A percentile compares a stretch with the other conserved stretches of the same genome.
These are phyloP conservation scores for Anhinga rufa DNA, from an alignment of 2,113 vertebrate genomes.

Conservation along the genomic window DNA sequence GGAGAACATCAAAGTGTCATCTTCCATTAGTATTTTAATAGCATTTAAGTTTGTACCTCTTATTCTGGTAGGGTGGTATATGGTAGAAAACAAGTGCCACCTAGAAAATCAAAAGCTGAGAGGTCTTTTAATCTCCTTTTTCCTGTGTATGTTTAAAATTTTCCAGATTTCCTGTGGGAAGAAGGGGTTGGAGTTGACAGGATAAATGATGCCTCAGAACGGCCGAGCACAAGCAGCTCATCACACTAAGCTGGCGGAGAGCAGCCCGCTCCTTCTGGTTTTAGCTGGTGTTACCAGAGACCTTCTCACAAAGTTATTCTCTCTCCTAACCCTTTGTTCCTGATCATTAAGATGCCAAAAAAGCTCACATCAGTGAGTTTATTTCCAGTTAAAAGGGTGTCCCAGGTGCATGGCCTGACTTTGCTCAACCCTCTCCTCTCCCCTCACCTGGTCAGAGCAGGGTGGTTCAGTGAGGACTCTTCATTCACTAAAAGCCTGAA, in stretches of 20 bases:
- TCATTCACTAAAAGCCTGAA: not conserved
- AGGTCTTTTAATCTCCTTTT: not conserved
- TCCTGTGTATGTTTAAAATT: not conserved
- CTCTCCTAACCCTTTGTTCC: not conserved
- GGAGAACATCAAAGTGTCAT: not conserved
- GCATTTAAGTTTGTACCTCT: not conserved
- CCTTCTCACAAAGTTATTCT: not conserved
- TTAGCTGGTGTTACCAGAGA: not conserved
- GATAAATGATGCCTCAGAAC: not conserved
- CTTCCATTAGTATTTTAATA: not conserved
- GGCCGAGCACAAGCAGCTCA: not conserved
- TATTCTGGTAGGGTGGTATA: not conserved
- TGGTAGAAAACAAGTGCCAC: not conserved
- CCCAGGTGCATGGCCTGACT: not conserved
- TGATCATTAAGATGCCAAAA: not conserved
- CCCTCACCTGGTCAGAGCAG: not conserved
- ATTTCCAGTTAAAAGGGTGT: not conserved
- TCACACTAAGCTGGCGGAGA: not conserved
- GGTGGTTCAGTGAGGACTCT: rapidly evolving
- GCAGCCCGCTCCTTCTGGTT: not conserved
- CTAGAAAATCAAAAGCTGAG: not conserved
- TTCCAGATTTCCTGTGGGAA: not conserved
- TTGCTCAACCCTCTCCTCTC: not conserved
- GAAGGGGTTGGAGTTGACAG: not conserved
- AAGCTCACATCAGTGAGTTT: not conserved